Conservation (phyloP, 2,888 invertebrate genomes). For the Troglohyphantes excavatus region DNA sequence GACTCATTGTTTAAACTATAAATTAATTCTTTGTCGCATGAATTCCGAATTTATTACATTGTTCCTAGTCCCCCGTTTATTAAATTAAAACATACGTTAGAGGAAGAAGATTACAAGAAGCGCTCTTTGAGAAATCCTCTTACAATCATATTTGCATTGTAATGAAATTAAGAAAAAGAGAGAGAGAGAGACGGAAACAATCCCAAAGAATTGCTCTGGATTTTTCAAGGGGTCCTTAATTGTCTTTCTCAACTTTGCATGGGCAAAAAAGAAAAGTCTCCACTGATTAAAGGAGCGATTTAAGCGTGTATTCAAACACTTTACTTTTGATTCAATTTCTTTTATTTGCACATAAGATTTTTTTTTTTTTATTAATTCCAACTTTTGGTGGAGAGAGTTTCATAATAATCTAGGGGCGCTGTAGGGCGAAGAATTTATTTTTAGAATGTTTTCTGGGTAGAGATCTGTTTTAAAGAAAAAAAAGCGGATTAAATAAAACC, state of each 20-base stretch:
- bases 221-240: conserved; percentile 2
- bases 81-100: too few species aligned
- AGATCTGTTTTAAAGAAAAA: neutral
- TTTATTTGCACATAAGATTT: neutral
- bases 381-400: conserved; percentile 21
- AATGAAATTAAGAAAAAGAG: conserved; percentile 52
- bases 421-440: conserved; percentile 12
- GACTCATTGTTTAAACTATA: too few species aligned
- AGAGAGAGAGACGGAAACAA: conserved; percentile 30
- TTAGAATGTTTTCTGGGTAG: neutral
- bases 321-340: conserved; percentile 40
- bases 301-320: conserved; percentile 24
- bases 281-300: conserved; percentile 47
- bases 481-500: neutral
- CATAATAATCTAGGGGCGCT: conserved; percentile 10
- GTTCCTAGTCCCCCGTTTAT: too few species aligned
- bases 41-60: too few species aligned
- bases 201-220: neutral
- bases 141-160: conserved; percentile 50
- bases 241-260: conserved; percentile 31
- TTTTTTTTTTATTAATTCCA: conserved; percentile 26
- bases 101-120: conserved; percentile 6
- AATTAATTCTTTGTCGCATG: too few species aligned
- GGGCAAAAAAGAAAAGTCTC: conserved; percentile 1
- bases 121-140: conserved; percentile 6